Evolutionary conservation across 2,888 invertebrate genomes (phyloP), one percentile per base, ranked within the genome.

Genomic region (Busseola fusca): DNA sequence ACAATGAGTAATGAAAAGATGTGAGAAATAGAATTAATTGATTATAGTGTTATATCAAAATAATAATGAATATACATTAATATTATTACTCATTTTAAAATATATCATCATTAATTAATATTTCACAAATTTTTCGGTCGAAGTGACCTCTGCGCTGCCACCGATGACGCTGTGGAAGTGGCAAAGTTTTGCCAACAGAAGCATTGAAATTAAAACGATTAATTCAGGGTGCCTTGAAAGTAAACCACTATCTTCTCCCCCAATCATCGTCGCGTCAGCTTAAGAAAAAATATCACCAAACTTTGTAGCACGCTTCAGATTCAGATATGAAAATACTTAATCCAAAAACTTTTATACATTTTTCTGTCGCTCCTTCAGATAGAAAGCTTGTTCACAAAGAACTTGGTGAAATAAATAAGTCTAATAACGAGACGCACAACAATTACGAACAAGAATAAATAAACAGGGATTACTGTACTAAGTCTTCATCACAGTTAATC

Each of bases 401-500:
- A 76, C 45, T 77, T 67, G 50, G 34, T 78, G 18, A 76, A 67
- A 77, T 80, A 77, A 79, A 79, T 60, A 72, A 58, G 57, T 69
- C 40, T 63, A 69, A 64, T 69, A 78, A 79, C 56, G 30, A 58
- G 64, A 40, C n/a, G 50, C 58, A 58, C 52, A 72, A 78, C 63
- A 73, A 78, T 72, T 71, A 66, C 56, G 3, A 78, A 72, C 50
- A 63, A 71, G 60, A 71, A 78, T 78, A 78, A 71, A 78, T 82
- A 64, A 71, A 48, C 40, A 50, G 56, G 37, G 73, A 78, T 78
- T 78, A 78, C 58, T 30, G 45, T 72, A 40, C 62, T 68, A 59
- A 78, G 63, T 66, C 79, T 82, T 63, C 71, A 64, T 75, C 56
- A 54, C 40, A 67, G 59, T 76, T 69, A 67, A 83, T 83, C 68